Conservation (phyloP, 2,888 invertebrate genomes). For the Drosophila kuntzei region DNA sequence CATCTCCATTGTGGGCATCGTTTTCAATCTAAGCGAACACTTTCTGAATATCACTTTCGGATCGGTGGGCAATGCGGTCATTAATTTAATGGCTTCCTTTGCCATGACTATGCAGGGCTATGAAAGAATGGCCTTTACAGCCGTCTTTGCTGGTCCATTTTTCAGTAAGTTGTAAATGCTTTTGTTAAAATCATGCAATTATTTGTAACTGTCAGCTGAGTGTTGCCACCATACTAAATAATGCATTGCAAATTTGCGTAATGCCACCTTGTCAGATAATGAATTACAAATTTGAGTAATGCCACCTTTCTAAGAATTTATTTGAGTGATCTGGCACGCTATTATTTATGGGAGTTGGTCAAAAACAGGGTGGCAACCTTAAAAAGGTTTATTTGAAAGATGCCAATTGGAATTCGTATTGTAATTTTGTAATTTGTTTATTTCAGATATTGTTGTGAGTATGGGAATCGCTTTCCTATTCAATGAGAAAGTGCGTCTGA, state of each 20-base stretch:
- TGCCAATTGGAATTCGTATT: no score
- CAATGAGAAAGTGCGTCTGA: constrained; percentile 7
- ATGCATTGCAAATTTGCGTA: not conserved
- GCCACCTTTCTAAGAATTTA: not conserved
- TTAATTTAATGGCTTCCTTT: constrained; percentile 44
- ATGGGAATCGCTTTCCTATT: constrained; percentile 28
- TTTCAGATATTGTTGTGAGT: constrained; percentile 45
- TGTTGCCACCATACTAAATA: not conserved
- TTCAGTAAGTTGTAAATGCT: no score
- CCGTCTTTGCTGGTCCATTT: constrained; percentile 46
- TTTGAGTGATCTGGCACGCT: not conserved
- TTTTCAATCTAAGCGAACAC: constrained; percentile 25
- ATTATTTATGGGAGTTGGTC: no score
- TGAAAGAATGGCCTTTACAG: constrained; percentile 62
- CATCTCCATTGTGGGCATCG: constrained; percentile 40
- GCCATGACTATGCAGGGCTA: constrained; percentile 48
- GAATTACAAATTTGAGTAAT: not conserved
- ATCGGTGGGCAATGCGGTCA: constrained; percentile 32
- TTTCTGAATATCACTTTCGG: constrained; percentile 49
- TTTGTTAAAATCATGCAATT: no score
- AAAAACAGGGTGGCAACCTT: no score
- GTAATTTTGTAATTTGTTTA: not conserved
- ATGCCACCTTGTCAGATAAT: not conserved
- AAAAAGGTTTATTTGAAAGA: no score
- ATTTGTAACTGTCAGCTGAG: not conserved